These are phyloP conservation scores for Leuciscus idus DNA, from an alignment of 2,113 vertebrate species.

Conservation along the genomic window DNA sequence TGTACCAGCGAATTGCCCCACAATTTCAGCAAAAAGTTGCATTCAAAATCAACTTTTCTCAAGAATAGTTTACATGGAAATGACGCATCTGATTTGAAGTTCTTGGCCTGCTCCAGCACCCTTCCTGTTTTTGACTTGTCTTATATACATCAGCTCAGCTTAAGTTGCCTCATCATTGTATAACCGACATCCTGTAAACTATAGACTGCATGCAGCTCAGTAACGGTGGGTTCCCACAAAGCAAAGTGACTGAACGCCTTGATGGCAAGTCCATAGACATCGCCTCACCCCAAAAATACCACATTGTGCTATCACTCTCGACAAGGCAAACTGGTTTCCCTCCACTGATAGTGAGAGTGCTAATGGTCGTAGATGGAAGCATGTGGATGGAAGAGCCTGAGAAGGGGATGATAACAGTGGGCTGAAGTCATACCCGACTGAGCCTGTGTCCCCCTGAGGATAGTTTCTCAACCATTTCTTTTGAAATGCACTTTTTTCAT, in stretches of 20 bases:
- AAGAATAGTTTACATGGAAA: not conserved
- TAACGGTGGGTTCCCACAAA: not conserved
- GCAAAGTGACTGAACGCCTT: not conserved
- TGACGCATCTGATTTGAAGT: not conserved
- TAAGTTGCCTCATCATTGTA: slow-evolving; percentile 17
- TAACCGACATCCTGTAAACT: not conserved
- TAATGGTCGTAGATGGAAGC: slow-evolving; percentile 30
- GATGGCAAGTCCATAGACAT: not conserved
- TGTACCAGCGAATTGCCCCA: not conserved
- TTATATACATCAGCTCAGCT: not conserved
- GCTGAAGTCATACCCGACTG: slow-evolving; percentile 1
- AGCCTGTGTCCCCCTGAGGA: not conserved
- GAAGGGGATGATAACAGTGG: slow-evolving; percentile 9
- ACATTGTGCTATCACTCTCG: not conserved
- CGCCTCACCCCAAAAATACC: slow-evolving; percentile 1
- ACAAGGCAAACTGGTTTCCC: slow-evolving; percentile 17
- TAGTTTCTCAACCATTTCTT: not conserved
- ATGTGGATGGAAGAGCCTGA: not conserved
- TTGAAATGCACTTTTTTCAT: slow-evolving; percentile 3
- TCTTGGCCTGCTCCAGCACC: not conserved
- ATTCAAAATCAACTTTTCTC: not conserved
- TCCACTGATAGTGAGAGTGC: slow-evolving; percentile 6
- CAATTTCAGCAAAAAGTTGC: not conserved
- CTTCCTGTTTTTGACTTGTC: slow-evolving; percentile 5
- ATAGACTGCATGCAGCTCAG: not conserved